phyloP scores from a whole-genome alignment of 2,797 vertebrate genomes.

The Australoheros facetus region DNA sequence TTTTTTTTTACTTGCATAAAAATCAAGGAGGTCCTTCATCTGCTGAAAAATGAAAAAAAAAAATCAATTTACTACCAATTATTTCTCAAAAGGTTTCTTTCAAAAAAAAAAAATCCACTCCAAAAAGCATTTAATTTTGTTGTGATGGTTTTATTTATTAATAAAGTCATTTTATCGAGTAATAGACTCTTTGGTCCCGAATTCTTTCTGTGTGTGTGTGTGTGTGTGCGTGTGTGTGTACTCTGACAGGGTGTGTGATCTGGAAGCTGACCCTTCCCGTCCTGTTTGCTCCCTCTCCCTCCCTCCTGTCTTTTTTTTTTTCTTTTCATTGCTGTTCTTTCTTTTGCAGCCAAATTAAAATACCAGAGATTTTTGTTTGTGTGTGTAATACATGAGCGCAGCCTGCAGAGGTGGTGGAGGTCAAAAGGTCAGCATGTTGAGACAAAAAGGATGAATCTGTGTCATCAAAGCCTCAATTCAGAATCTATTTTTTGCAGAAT shows the following conservation, averaged over 20 bases:
- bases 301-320: background rate
- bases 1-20: background rate
- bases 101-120: background rate
- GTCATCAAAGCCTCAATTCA: background rate
- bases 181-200: conserved; percentile 7
- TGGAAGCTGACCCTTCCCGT: conserved; percentile 35
- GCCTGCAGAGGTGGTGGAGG: conserved; percentile 29
- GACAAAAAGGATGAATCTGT: background rate
- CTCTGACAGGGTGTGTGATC: conserved; percentile 28
- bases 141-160: background rate
- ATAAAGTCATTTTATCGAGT: background rate
- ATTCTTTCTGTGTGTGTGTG: background rate
- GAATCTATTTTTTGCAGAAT: background rate
- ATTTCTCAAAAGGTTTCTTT: background rate
- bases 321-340: conserved; percentile 15
- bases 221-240: background rate
- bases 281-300: conserved; percentile 6
- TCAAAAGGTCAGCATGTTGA: conserved; percentile 26
- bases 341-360: conserved; percentile 56
- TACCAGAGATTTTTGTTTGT: conserved; percentile 43
- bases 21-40: background rate
- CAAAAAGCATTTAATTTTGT: background rate
- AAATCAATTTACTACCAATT: background rate
- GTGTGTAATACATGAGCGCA: conserved; percentile 36
- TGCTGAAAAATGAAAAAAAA: background rate